Evolutionary conservation across 2,113 vertebrate species (phyloP).

Genomic region (Etia nguti): DNA sequence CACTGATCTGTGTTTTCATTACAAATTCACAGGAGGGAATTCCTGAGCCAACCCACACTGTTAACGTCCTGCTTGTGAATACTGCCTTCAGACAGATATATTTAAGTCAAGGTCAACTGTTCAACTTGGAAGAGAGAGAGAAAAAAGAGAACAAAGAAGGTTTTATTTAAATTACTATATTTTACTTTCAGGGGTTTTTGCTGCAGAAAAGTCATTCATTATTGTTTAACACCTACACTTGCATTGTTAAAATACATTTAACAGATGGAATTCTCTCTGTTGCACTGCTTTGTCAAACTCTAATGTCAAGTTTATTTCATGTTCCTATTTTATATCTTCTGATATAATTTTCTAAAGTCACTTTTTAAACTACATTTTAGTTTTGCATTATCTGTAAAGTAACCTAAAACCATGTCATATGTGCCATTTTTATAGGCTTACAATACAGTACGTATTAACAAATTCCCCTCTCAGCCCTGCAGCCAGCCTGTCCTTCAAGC

Average conservation of each 20-base stretch:
- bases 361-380: background rate
- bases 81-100: background rate
- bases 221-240: background rate
- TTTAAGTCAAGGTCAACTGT: background rate
- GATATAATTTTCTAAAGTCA: background rate
- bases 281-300: background rate
- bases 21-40: slow-evolving; percentile 15
- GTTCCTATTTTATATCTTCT: background rate
- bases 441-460: background rate
- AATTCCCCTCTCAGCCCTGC: background rate
- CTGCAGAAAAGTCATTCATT: background rate
- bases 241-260: background rate
- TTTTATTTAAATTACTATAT: background rate
- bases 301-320: background rate
- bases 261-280: background rate
- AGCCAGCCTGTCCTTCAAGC: background rate
- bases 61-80: background rate
- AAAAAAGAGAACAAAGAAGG: background rate
- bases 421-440: background rate
- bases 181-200: background rate
- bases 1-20: slow-evolving; percentile 27
- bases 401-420: background rate
- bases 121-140: background rate
- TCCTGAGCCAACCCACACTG: background rate
- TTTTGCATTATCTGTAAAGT: background rate